These are phyloP conservation scores for Danio aesculapii DNA, from an alignment of 2,797 vertebrate species.

Conservation along the genomic window DNA sequence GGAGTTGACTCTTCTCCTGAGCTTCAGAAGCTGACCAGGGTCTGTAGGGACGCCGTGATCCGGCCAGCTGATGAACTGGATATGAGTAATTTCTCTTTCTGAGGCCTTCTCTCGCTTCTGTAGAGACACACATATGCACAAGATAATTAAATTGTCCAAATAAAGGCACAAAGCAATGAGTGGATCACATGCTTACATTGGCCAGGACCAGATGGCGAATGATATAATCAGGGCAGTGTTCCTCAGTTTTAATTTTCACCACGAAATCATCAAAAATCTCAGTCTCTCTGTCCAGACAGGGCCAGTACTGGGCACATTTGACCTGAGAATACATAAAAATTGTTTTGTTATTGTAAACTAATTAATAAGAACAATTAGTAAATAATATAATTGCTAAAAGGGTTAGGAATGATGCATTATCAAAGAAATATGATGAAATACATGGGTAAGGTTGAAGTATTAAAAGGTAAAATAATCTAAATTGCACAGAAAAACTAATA, in stretches of 20 bases:
- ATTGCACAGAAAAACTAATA: too few species aligned
- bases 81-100: slow-evolving; percentile 92
- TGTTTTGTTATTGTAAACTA: too few species aligned
- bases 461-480: too few species aligned
- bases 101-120: slow-evolving; percentile 86
- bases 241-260: slow-evolving; percentile 85
- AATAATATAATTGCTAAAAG: too few species aligned
- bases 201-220: slow-evolving; percentile 88
- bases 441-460: too few species aligned
- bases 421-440: too few species aligned
- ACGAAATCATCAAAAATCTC: slow-evolving; percentile 85
- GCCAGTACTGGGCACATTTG: slow-evolving; percentile 98
- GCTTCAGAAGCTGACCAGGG: slow-evolving; percentile 90
- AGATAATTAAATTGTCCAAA: background rate
- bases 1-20: slow-evolving; percentile 90
- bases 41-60: slow-evolving; percentile 95
- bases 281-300: slow-evolving; percentile 75
- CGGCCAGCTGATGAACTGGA: slow-evolving; percentile 98
- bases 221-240: slow-evolving; percentile 88
- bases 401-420: too few species aligned
- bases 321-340: slow-evolving; percentile 72
- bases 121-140: slow-evolving; percentile 39
- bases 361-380: too few species aligned
- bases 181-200: slow-evolving; percentile 69
- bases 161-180: background rate